These are phyloP conservation scores for Solea solea DNA, from an alignment of 2,113 vertebrate genomes.

Conservation along the genomic window DNA sequence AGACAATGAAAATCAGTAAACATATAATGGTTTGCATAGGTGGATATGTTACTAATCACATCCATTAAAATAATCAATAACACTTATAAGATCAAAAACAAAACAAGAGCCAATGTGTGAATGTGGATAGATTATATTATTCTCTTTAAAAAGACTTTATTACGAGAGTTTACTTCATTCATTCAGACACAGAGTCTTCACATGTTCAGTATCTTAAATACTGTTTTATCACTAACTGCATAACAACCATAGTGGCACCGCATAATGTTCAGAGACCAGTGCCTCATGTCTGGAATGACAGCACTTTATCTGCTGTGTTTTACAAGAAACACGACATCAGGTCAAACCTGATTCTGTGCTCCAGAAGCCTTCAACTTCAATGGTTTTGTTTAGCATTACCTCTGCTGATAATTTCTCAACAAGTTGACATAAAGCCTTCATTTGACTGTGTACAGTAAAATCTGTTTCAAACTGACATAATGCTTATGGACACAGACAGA, in stretches of 20 bases:
- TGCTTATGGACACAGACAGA: not conserved
- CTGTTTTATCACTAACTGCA: slow-evolving; percentile 3
- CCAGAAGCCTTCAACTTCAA: not conserved
- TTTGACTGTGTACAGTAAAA: not conserved
- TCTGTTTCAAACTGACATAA: not conserved
- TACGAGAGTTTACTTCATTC: slow-evolving; percentile 46
- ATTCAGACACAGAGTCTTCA: slow-evolving; percentile 11
- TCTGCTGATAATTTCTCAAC: not conserved
- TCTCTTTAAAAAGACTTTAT: slow-evolving; percentile 40
- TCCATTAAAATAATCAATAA: no score
- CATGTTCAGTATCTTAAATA: slow-evolving; percentile 12
- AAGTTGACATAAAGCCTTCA: not conserved
- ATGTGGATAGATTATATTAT: slow-evolving; percentile 58
- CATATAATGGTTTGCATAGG: no score
- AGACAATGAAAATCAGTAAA: no score
- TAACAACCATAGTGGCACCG: slow-evolving; percentile 10
- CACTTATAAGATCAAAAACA: not conserved
- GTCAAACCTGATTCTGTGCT: not conserved
- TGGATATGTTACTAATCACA: no score
- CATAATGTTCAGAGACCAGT: slow-evolving; percentile 3
- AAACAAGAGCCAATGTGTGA: not conserved
- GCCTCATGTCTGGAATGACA: not conserved
- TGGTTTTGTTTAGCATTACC: not conserved
- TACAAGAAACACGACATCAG: not conserved
- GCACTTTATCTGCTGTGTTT: not conserved